A percentile compares a stretch with the other conserved stretches of the same genome.
Conservation (phyloP, 2,113 vertebrate genomes). For the Tachysurus vachellii region DNA sequence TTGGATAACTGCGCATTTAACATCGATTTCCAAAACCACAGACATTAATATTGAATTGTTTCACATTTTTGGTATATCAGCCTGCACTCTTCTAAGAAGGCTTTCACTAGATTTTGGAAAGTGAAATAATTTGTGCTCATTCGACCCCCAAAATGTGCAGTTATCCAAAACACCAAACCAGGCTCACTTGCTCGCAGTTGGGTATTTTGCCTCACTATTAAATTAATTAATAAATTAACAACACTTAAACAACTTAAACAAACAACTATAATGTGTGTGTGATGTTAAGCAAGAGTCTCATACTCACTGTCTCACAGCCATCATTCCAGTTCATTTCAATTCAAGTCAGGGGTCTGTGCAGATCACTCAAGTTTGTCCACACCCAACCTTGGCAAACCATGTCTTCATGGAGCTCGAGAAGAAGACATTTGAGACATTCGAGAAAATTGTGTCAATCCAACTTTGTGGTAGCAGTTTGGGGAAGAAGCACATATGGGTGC, state of each 20-base stretch:
- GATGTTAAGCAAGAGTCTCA: neutral
- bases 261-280: neutral
- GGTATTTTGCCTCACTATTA: neutral
- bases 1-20: neutral
- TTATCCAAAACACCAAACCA: neutral
- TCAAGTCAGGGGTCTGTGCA: neutral
- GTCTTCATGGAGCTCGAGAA: neutral
- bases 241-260: neutral
- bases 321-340: neutral
- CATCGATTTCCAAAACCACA: neutral
- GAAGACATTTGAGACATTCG: neutral
- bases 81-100: neutral
- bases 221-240: neutral
- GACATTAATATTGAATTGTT: neutral
- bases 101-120: neutral
- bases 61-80: neutral
- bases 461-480: neutral
- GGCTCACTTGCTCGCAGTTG: neutral
- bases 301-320: neutral
- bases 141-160: too few species aligned
- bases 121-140: neutral
- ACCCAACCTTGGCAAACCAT: neutral
- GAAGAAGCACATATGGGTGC: neutral
- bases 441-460: neutral
- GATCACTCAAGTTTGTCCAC: neutral